These are phyloP conservation scores for Matsumurasca onukii DNA, from an alignment of 1,140 invertebrate genomes.

Conservation along the genomic window DNA sequence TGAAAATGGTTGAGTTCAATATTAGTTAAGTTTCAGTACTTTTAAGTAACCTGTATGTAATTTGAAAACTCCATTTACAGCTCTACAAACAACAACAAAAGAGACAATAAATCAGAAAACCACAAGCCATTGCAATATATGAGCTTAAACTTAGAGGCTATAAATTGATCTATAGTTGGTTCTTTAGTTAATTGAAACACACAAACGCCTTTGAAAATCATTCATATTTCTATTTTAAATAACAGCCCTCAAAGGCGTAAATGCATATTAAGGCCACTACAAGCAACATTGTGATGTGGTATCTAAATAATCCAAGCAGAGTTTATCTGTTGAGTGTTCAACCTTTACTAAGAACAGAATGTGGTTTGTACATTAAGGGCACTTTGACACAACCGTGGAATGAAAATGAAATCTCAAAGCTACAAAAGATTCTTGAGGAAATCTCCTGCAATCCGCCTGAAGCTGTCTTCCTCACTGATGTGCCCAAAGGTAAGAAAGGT, in stretches of 20 bases:
- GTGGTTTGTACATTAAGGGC: constrained; percentile 72
- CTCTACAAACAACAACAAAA: no score
- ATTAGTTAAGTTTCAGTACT: no score
- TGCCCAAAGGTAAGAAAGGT: constrained; percentile 66
- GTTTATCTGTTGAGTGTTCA: neutral
- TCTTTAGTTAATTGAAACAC: neutral
- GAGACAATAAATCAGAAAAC: no score
- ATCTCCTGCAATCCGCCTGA: constrained; percentile 62
- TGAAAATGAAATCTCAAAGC: constrained; percentile 70
- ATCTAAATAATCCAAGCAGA: constrained; percentile 3
- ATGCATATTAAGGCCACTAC: neutral
- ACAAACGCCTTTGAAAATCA: neutral
- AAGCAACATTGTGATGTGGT: neutral
- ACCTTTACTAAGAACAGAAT: constrained; percentile 42
- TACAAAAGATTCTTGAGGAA: constrained; percentile 74
- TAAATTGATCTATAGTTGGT: no score
- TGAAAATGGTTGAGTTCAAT: no score
- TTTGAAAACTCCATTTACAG: no score
- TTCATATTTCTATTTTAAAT: neutral
- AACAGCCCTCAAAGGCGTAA: neutral
- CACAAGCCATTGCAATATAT: no score
- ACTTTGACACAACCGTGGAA: constrained; percentile 85
- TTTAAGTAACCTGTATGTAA: no score
- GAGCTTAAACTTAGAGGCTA: no score
- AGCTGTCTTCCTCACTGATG: constrained; percentile 84